Conservation (phyloP, 2,113 vertebrate species). For the Petrocephalus zakoni region DNA sequence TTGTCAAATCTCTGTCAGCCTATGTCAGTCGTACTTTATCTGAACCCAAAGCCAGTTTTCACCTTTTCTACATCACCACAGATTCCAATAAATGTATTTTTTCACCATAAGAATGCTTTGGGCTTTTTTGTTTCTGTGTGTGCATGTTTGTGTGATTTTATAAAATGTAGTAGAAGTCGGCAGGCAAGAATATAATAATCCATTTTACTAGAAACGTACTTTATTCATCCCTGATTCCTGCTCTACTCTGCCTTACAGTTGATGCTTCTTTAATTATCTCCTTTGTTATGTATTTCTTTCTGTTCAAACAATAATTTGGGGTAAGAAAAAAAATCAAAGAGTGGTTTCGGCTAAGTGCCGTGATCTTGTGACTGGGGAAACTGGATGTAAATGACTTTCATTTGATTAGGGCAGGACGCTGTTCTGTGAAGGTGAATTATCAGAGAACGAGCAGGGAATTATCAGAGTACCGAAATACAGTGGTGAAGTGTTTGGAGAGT, state of each 20-base stretch:
- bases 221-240: neutral
- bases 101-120: conserved; percentile 56
- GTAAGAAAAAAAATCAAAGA: conserved; percentile 37
- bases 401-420: conserved; percentile 17
- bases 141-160: neutral
- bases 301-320: neutral
- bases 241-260: neutral
- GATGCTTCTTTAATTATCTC: neutral
- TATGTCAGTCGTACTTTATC: conserved; percentile 60
- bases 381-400: neutral
- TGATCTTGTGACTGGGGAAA: conserved; percentile 14
- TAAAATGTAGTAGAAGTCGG: neutral
- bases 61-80: conserved; percentile 64
- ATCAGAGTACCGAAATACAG: neutral
- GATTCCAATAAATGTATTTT: conserved; percentile 74
- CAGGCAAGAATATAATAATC: neutral
- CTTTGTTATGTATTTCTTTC: neutral
- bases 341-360: neutral
- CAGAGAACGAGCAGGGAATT: neutral
- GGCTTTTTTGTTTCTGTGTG: conserved; percentile 38
- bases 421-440: neutral
- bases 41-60: conserved; percentile 60
- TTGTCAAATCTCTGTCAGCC: conserved; percentile 45
- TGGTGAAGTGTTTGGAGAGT: neutral
- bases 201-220: neutral